These are phyloP conservation scores for Saguinus oedipus DNA, from an alignment of 2,797 vertebrate species.

Conservation along the genomic window DNA sequence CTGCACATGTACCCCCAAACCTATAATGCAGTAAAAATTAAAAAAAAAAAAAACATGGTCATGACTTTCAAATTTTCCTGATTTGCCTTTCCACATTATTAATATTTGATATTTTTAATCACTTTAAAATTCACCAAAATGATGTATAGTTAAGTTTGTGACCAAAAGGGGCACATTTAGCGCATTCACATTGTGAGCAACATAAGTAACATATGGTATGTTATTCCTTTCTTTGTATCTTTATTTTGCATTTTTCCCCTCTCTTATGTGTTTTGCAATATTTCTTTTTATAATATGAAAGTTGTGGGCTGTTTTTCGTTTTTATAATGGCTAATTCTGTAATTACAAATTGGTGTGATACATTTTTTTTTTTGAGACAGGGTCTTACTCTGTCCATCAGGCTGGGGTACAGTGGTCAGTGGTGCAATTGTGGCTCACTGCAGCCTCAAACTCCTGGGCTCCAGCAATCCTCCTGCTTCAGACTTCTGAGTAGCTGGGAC, in stretches of 20 bases:
- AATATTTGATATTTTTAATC: neutral
- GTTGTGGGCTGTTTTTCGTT: neutral
- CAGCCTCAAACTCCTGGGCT: no score
- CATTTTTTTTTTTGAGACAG: no score
- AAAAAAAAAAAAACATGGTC: no score
- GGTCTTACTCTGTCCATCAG: no score
- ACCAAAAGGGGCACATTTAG: neutral
- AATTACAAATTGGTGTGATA: neutral
- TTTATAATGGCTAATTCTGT: neutral
- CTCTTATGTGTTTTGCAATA: neutral
- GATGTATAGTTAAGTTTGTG: neutral
- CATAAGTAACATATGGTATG: fast-evolving
- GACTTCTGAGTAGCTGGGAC: no score
- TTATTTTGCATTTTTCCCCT: neutral
- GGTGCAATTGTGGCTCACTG: no score
- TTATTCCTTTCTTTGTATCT: neutral
- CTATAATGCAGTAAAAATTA: no score
- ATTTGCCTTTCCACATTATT: neutral
- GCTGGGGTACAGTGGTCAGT: no score
- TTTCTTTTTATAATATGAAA: neutral
- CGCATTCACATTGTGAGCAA: no score
- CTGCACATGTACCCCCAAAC: no score
- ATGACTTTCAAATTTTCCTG: neutral
- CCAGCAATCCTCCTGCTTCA: no score
- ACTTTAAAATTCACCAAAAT: neutral